Evolutionary conservation across 2,888 invertebrate genomes (phyloP).

Genomic region (Oligia latruncula): DNA sequence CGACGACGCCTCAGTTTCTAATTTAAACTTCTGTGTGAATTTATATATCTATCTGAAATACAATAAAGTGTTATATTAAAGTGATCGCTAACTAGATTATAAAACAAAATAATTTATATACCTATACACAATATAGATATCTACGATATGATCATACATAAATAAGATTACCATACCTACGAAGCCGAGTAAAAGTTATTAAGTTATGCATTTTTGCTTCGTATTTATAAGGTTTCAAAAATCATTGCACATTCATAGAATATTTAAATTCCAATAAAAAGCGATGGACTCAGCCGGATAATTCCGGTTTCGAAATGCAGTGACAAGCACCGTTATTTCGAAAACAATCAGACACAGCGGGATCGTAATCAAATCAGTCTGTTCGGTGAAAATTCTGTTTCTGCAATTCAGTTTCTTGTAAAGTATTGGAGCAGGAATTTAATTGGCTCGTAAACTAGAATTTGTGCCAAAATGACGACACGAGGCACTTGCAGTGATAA

Average conservation of each 20-base stretch:
- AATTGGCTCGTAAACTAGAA: conserved; percentile 56
- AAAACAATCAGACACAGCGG: conserved; percentile 12
- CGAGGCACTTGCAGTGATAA: conserved; percentile 35
- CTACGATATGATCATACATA: conserved; percentile 16
- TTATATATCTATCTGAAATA: neutral
- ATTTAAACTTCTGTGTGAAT: neutral
- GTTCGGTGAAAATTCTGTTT: conserved; percentile 17
- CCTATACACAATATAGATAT: neutral
- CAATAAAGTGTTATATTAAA: neutral
- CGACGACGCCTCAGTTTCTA: neutral
- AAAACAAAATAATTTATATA: neutral
- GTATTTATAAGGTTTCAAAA: conserved; percentile 46
- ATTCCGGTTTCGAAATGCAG: neutral
- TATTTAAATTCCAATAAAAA: conserved; percentile 13
- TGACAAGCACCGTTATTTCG: conserved; percentile 1
- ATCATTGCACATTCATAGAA: conserved; percentile 19
- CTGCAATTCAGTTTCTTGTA: conserved; percentile 29
- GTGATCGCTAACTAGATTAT: neutral
- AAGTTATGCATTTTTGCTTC: conserved; percentile 46
- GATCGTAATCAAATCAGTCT: conserved; percentile 18
- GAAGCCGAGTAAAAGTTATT: conserved; percentile 44
- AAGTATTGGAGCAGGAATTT: conserved; percentile 48
- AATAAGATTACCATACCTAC: conserved; percentile 31
- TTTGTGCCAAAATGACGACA: conserved; percentile 50
- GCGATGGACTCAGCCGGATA: neutral